These are phyloP conservation scores for Furnarius figulus DNA, from an alignment of 2,113 vertebrate genomes.

Conservation along the genomic window DNA sequence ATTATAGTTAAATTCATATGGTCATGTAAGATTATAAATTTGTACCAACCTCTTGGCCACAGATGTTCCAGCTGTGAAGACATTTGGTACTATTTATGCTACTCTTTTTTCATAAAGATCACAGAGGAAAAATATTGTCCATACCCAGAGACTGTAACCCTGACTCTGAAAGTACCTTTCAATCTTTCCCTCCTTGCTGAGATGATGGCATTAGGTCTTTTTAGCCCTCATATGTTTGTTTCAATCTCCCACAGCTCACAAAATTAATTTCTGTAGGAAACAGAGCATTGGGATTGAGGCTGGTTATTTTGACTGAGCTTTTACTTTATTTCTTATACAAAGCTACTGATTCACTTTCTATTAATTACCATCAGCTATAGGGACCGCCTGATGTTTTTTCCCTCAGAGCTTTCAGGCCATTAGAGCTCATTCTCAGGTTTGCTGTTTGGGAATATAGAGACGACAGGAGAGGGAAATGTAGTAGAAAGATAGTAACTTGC, in stretches of 20 bases:
- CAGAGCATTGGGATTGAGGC: neutral
- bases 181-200: slow-evolving; percentile 7
- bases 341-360: neutral
- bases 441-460: neutral
- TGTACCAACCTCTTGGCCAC: neutral
- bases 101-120: neutral
- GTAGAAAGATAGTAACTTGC: neutral
- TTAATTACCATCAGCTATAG: slow-evolving; percentile 3
- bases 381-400: neutral
- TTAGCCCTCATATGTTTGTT: slow-evolving; percentile 9
- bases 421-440: neutral
- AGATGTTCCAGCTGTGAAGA: slow-evolving; percentile 11
- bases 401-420: neutral
- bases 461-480: neutral
- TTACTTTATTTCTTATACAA: neutral
- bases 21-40: neutral
- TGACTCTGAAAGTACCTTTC: slow-evolving; percentile 2
- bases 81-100: neutral
- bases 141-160: neutral
- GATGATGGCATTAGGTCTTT: slow-evolving; percentile 5
- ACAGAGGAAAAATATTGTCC: neutral
- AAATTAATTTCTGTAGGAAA: slow-evolving; percentile 52
- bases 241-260: slow-evolving; percentile 12
- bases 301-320: slow-evolving; percentile 18
- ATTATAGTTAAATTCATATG: slow-evolving; percentile 7